Percentiles rank a stretch among this genome's conserved stretches.
phyloP scores from a whole-genome alignment of 2,888 invertebrate genomes.

The Drosophila peninsularis region DNA sequence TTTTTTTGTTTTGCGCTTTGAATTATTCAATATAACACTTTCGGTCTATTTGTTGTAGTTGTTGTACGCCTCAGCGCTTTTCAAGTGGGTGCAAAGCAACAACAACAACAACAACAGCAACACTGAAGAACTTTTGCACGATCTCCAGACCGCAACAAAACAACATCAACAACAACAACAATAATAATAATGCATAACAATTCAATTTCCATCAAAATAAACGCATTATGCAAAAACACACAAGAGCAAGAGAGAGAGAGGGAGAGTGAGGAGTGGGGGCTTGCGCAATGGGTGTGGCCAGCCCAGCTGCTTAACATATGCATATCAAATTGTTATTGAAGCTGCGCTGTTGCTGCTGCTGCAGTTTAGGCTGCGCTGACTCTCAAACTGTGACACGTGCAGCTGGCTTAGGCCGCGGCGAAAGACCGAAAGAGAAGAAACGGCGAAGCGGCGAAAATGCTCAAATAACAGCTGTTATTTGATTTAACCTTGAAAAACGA shows the following conservation, averaged over 20 bases:
- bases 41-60: slow-evolving; percentile 61
- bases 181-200: slow-evolving; percentile 61
- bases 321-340: slow-evolving; percentile 24
- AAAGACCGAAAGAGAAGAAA: slow-evolving; percentile 31
- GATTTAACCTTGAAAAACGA: slow-evolving; percentile 60
- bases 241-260: slow-evolving; percentile 16
- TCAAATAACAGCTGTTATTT: slow-evolving; percentile 57
- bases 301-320: slow-evolving; percentile 8
- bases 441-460: slow-evolving; percentile 25
- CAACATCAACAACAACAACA: slow-evolving; percentile 38
- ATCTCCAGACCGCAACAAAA: slow-evolving; percentile 62
- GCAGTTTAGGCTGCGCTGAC: slow-evolving; percentile 27
- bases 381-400: slow-evolving; percentile 40
- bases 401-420: slow-evolving; percentile 17
- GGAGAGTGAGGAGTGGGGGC: not conserved
- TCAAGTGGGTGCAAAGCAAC: slow-evolving; percentile 69
- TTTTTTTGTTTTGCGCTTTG: slow-evolving; percentile 62
- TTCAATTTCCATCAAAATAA: slow-evolving; percentile 71
- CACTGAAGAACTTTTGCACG: slow-evolving; percentile 59
- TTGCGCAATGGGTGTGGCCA: slow-evolving; percentile 49
- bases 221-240: slow-evolving; percentile 44
- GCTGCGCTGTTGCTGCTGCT: too few species aligned
- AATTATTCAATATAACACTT: slow-evolving; percentile 78
- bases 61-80: slow-evolving; percentile 68
- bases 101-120: slow-evolving; percentile 24